Percentiles rank a stretch among this genome's conserved stretches.
Evolutionary conservation across 2,888 invertebrate genomes (phyloP).

Genomic region (Caenorhabditis sp.): DNA sequence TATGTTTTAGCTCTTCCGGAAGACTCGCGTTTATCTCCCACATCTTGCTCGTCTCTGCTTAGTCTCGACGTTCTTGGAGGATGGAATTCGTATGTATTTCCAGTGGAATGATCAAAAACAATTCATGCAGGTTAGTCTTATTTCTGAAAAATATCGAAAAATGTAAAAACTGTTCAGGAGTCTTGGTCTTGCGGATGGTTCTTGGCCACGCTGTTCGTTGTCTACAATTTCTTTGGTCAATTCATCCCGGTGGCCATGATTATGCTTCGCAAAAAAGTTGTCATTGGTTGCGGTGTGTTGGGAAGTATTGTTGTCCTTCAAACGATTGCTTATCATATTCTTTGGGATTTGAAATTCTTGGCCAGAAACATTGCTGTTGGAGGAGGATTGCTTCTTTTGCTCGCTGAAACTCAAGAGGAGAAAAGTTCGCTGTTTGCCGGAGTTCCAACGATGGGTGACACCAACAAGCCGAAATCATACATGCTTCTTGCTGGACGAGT

Average conservation of each 20-base stretch:
- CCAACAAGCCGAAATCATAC: constrained; percentile 83
- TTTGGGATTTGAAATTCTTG: constrained; percentile 97
- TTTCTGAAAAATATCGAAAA: background rate
- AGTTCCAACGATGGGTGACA: constrained; percentile 78
- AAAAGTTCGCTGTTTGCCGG: constrained; percentile 87
- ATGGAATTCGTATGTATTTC: constrained; percentile 98
- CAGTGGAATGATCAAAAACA: constrained; percentile 77
- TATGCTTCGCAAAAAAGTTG: constrained; percentile 84
- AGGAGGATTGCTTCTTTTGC: constrained; percentile 91
- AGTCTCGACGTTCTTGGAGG: constrained; percentile 97
- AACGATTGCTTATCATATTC: constrained; percentile 79
- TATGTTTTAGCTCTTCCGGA: constrained; percentile 70
- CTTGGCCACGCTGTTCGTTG: constrained; percentile 90
- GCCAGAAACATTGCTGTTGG: constrained; percentile 94
- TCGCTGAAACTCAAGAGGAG: constrained; percentile 81
- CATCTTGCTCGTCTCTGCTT: constrained; percentile 94
- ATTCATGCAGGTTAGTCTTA: constrained; percentile 59
- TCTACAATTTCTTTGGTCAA: constrained; percentile 93
- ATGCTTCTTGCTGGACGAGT: constrained; percentile 93
- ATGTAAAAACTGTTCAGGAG: constrained; percentile 43
- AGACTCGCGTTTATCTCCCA: constrained; percentile 79
- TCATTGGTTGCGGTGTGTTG: constrained; percentile 82
- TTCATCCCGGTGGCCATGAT: constrained; percentile 96
- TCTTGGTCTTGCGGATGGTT: constrained; percentile 87
- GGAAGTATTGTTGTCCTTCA: constrained; percentile 96